Evolutionary conservation across 2,888 invertebrate species (phyloP).

Genomic region (Leucophora obtusa): DNA sequence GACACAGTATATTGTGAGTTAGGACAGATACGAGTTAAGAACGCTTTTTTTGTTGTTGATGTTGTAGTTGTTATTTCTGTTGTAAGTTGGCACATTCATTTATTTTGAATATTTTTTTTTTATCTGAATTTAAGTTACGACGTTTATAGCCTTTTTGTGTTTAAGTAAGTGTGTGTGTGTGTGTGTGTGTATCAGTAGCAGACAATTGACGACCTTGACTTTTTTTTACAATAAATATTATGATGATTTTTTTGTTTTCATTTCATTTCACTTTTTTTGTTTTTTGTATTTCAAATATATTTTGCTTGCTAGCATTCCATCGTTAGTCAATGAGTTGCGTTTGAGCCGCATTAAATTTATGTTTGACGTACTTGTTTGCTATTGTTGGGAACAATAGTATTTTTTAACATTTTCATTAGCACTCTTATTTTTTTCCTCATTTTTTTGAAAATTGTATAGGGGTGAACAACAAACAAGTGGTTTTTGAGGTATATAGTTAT

Average conservation of each 20-base stretch:
- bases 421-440: slow-evolving; percentile 23
- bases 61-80: slow-evolving; percentile 35
- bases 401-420: slow-evolving; percentile 60
- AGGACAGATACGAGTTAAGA: slow-evolving; percentile 67
- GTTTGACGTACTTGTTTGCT: not conserved
- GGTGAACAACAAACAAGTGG: slow-evolving; percentile 41
- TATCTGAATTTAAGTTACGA: too few species aligned
- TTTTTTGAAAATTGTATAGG: slow-evolving; percentile 3
- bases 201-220: slow-evolving; percentile 75
- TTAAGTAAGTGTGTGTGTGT: not conserved
- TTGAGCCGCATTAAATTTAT: slow-evolving; percentile 46
- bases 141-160: not conserved
- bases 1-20: slow-evolving; percentile 70
- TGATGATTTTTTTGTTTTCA: slow-evolving; percentile 35
- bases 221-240: slow-evolving; percentile 68
- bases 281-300: slow-evolving; percentile 24
- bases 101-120: slow-evolving; percentile 75
- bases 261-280: slow-evolving; percentile 6
- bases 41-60: slow-evolving; percentile 41
- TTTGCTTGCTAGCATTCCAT: slow-evolving; percentile 67
- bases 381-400: slow-evolving; percentile 16
- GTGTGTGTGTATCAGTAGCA: slow-evolving; percentile 68
- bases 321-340: slow-evolving; percentile 73
- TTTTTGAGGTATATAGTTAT: not conserved
- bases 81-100: slow-evolving; percentile 65